A percentile compares a stretch with the other conserved stretches of the same genome.
Evolutionary conservation across 2,888 invertebrate genomes (phyloP).

Genomic region (Lasioglossum pauxillum): DNA sequence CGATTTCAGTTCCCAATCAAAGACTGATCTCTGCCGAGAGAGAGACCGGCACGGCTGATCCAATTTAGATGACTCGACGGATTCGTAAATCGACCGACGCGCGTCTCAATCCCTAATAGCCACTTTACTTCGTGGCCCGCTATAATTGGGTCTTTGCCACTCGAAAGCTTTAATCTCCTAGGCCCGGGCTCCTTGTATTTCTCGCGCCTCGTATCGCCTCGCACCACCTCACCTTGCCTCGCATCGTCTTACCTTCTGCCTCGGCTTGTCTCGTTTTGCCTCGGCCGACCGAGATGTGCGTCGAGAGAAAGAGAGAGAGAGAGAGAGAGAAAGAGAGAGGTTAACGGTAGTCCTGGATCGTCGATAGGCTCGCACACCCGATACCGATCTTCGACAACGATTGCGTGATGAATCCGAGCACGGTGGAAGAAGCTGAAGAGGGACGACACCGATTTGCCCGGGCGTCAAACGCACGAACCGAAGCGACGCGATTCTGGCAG

Average conservation of each 20-base stretch:
- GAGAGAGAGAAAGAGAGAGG: conserved; percentile 51
- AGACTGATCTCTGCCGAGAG: conserved; percentile 22
- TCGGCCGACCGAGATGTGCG: neutral
- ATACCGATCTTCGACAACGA: conserved; percentile 68
- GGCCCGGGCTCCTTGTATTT: conserved; percentile 36
- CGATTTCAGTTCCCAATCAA: conserved; percentile 32
- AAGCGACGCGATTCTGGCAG: neutral
- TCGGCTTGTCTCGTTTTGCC: neutral
- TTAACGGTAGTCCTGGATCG: conserved; percentile 76
- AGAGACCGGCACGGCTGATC: conserved; percentile 40
- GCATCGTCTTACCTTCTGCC: neutral
- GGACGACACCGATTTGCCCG: conserved; percentile 28
- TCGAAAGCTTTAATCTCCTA: conserved; percentile 44
- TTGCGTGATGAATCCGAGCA: conserved; percentile 45
- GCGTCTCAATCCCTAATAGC: conserved; percentile 67
- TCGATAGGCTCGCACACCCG: conserved; percentile 53
- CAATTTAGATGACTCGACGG: conserved; percentile 69
- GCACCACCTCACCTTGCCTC: conserved; percentile 3
- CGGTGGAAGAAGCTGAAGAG: conserved; percentile 29
- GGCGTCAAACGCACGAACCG: neutral
- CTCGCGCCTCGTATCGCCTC: conserved; percentile 46
- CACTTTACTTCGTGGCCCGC: conserved; percentile 69
- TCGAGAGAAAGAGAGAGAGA: too few relatives aligned
- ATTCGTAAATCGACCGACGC: conserved; percentile 67
- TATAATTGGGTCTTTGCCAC: conserved; percentile 70